Base-by-base conservation (phyloP, 2,888 invertebrate genomes). In the Lypha dubia region DNA sequence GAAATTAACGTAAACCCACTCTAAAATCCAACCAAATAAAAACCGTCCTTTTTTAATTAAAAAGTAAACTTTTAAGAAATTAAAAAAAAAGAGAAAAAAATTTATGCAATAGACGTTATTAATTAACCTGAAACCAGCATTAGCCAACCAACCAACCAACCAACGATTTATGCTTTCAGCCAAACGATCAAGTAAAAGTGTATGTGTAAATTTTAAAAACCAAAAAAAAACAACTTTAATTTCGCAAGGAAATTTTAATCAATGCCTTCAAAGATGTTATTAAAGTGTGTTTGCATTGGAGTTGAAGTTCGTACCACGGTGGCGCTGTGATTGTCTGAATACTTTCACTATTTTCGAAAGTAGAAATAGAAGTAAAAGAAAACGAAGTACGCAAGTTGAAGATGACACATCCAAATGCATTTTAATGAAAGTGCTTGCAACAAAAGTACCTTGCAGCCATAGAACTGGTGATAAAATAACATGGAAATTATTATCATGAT, bases 331-430 rank as follows among this genome's bases (percentile, higher is more conserved):
- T 9, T 7, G 63, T 28, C 38, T 41, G 53, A 13, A 15, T 65
- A 71, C 79, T 71, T 79, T 79, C 79, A 65, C 79, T 79, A 65
- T 71, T 79, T 44, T n/a, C n/a, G 46, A 79, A 79, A 79, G 46
- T 46, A 20, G 35, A 41, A 56, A 68, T 41, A 77, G 56, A 49
- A 67, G 67, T 35, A 1, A 7, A 41, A 53, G 35, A 35, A 58
- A 17, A 15, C 17, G 24, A 35, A 11, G 24, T 20, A 35, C 15
- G 15, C 4, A 71, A 32, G 7, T 17, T 46, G 41, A 58, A 58
- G 44, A 60, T 46, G 58, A 13, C 44, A 70, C 56, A 24, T 20
- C 13, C 17, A 70, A 71, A 35, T 20, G 32, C 20, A 3, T 32
- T 71, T 44, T 11, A 38, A 15, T 35, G 53, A 24, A 35, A 68